A percentile compares a stretch with the other conserved stretches of the same genome.
Conservation (phyloP, 2,888 invertebrate species). For the Cordilura impudica region DNA sequence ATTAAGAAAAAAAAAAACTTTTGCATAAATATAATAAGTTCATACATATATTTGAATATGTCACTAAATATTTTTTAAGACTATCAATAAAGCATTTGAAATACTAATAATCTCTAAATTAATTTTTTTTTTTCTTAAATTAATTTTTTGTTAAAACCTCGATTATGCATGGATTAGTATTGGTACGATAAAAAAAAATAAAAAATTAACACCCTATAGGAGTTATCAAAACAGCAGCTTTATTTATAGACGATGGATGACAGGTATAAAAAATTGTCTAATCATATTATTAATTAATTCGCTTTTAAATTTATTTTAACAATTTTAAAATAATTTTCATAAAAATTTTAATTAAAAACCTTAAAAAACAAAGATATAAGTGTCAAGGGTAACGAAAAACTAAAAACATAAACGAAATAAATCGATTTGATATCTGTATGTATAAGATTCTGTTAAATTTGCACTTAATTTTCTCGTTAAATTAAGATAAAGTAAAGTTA, state of each 20-base stretch:
- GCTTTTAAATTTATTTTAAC: neutral
- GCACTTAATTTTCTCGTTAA: neutral
- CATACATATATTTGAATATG: no score
- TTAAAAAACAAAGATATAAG: conserved; percentile 1
- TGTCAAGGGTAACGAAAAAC: conserved; percentile 31
- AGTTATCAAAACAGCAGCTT: no score
- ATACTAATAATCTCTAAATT: no score
- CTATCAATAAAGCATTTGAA: no score
- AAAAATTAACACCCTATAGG: no score
- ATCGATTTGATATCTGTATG: neutral
- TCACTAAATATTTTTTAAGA: no score
- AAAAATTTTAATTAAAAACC: neutral
- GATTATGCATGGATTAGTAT: no score
- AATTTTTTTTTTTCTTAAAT: no score
- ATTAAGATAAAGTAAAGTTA: neutral
- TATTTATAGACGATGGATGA: neutral
- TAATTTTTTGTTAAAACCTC: no score
- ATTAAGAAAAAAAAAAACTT: no score
- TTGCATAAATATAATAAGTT: no score
- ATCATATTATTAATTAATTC: conserved; percentile 45
- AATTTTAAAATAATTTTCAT: neutral
- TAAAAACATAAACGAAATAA: neutral
- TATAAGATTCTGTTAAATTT: neutral
- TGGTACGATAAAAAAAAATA: no score
- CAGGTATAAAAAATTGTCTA: conserved; percentile 2